A percentile compares a stretch with the other conserved stretches of the same genome.
phyloP scores from a whole-genome alignment of 2,113 vertebrate genomes.

The Percopsis transmontana region DNA sequence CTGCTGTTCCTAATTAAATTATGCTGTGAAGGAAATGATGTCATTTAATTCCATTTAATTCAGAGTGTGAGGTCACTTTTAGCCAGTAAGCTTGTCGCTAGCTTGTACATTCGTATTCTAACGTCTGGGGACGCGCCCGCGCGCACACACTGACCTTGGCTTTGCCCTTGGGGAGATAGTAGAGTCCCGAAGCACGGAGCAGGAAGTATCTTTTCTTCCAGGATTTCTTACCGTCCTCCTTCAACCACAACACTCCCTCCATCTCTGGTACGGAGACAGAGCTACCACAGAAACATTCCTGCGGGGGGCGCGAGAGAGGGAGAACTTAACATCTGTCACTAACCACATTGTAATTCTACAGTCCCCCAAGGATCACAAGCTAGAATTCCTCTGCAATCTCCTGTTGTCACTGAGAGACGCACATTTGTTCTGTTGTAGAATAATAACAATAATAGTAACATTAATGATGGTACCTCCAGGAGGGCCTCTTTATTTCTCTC shows the following conservation, averaged over 20 bases:
- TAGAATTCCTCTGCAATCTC: too few species aligned
- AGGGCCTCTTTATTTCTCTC: slow-evolving; percentile 98
- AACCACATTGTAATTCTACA: too few species aligned
- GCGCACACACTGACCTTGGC: slow-evolving; percentile 83
- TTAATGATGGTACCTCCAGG: slow-evolving; percentile 83
- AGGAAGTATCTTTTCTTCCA: slow-evolving; percentile 99
- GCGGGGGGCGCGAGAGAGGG: neutral
- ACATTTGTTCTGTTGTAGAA: too few species aligned
- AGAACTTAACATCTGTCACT: too few species aligned
- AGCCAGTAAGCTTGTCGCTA: too few species aligned
- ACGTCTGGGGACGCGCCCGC: neutral
- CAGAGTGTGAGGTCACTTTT: too few species aligned
- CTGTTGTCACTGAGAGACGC: too few species aligned
- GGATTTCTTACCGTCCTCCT: slow-evolving; percentile 97
- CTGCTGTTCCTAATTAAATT: too few species aligned
- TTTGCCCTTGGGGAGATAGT: slow-evolving; percentile 98
- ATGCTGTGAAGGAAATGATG: too few species aligned
- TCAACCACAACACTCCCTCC: slow-evolving; percentile 95
- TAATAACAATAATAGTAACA: too few species aligned
- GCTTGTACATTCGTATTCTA: neutral
- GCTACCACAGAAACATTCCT: slow-evolving; percentile 97
- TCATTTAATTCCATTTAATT: too few species aligned
- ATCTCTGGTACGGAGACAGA: slow-evolving; percentile 97
- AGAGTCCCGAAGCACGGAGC: slow-evolving; percentile 94
- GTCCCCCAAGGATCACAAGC: too few species aligned